phyloP scores from a whole-genome alignment of 2,797 vertebrate genomes.

The Tolypeutes matacus region DNA sequence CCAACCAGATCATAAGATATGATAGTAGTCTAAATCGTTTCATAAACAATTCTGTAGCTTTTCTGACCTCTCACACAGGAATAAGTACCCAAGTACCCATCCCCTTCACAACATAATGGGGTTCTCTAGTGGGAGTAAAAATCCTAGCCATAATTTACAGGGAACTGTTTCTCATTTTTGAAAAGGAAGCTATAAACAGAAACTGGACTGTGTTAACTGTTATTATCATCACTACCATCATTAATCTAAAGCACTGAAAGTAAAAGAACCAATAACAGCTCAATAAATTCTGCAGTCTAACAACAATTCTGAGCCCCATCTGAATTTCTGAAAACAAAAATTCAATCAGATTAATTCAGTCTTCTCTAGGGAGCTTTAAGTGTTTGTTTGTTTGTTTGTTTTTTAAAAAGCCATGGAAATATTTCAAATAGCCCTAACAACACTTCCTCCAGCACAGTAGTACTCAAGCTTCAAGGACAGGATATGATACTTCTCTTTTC shows the following conservation, averaged over 20 bases:
- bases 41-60: not conserved
- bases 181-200: not conserved
- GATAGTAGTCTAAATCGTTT: not conserved
- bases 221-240: not conserved
- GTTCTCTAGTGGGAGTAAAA: not conserved
- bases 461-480: not conserved
- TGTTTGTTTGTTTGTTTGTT: not conserved
- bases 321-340: not conserved
- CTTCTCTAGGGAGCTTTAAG: not conserved
- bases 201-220: not conserved
- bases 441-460: not conserved
- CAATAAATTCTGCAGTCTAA: not conserved
- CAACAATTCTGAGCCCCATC: not conserved
- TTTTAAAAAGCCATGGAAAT: not conserved
- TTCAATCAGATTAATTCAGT: not conserved
- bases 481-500: not conserved
- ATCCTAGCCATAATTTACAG: not conserved
- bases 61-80: not conserved
- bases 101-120: not conserved
- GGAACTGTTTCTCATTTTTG: not conserved
- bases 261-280: not conserved
- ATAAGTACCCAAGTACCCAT: not conserved
- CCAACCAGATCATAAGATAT: not conserved
- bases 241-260: not conserved
- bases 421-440: constrained; percentile 1